Evolutionary conservation across 2,113 vertebrate genomes (phyloP).

Genomic region (Stomatorhinus ivindoensis): DNA sequence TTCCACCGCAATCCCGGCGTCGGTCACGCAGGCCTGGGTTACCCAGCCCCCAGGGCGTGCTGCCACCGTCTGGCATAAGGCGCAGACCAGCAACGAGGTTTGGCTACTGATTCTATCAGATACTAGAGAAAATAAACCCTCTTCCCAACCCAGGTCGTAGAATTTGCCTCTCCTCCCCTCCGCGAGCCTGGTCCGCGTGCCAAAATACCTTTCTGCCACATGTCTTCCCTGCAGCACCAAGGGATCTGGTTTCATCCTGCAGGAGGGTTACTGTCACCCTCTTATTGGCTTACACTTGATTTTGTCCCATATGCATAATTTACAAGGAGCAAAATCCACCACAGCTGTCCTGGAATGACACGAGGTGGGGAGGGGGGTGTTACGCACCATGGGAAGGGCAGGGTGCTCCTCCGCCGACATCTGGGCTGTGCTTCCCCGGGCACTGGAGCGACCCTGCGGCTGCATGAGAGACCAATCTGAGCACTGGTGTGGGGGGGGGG

Average conservation of each 20-base stretch:
- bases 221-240: not conserved
- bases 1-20: not conserved
- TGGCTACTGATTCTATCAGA: not conserved
- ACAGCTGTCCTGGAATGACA: not conserved
- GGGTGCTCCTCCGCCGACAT: slow-evolving; percentile 75
- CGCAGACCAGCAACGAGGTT: not conserved
- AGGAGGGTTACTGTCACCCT: not conserved
- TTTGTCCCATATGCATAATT: not conserved
- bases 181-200: not conserved
- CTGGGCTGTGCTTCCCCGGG: slow-evolving; percentile 68
- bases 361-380: not conserved
- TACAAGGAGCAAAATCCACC: not conserved
- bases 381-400: slow-evolving; percentile 72
- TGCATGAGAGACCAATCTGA: slow-evolving; percentile 14
- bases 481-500: not conserved
- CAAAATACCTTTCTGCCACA: not conserved
- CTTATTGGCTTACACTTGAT: not conserved
- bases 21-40: not conserved
- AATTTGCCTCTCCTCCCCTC: not conserved
- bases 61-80: not conserved
- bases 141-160: not conserved
- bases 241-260: not conserved
- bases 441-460: slow-evolving; percentile 69
- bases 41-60: not conserved
- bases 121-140: not conserved